Evolutionary conservation across 2,113 vertebrate species (phyloP).

Genomic region (Ceyx cyanopectus): DNA sequence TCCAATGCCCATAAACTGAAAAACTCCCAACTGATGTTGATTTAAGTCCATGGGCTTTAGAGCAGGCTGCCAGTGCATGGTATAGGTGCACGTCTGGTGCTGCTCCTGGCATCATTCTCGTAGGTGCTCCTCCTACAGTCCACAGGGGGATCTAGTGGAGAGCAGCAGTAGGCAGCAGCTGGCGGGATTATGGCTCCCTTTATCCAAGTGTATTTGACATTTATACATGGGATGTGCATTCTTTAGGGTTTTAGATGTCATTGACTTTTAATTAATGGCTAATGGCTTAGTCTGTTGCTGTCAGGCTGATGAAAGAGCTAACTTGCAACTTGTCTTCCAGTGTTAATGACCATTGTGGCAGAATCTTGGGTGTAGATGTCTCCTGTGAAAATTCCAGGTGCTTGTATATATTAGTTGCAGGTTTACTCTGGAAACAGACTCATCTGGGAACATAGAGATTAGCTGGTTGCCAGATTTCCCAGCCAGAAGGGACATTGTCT

Average conservation of each 20-base stretch:
- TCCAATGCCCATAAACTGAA: neutral
- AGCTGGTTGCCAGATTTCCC: neutral
- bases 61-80: rapidly evolving
- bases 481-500: neutral
- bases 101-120: neutral
- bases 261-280: neutral
- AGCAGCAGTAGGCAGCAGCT: neutral
- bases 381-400: neutral
- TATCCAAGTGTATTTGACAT: neutral
- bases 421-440: neutral
- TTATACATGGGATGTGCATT: neutral
- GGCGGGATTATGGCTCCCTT: neutral
- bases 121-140: neutral
- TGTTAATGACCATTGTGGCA: neutral
- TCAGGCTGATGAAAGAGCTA: neutral
- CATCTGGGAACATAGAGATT: neutral
- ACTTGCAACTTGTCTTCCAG: neutral
- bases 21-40: neutral
- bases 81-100: neutral
- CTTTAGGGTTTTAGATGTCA: neutral
- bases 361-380: rapidly evolving
- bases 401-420: neutral
- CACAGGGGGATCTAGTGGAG: neutral
- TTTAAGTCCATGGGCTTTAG: neutral
- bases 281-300: neutral